Evolutionary conservation across 2,888 invertebrate species (phyloP), one percentile per base, ranked within the genome.

Genomic region (Chrysolina oricalcia): DNA sequence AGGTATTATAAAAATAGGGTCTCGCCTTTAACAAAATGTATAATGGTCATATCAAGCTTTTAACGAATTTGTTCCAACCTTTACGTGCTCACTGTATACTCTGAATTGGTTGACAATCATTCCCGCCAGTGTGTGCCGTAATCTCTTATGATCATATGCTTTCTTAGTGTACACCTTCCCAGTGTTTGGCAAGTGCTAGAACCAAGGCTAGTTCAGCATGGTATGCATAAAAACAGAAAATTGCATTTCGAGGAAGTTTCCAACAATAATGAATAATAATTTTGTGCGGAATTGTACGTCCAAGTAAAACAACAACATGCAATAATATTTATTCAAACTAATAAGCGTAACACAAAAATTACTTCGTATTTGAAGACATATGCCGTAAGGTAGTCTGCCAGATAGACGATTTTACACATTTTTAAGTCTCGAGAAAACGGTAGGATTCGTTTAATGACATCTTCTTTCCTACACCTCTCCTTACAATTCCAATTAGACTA

Each of bases 311-410:
- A 53, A 53, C 53, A 53, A 53, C 53, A 53, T 23, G 53, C 53
- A 53, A 53, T 53, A 23, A 53, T 53, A 53, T 53, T 53, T 53
- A 53, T 53, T 19, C 21, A 53, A 53, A 53, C 53, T 53, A 53
- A 53, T 53, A 53, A 53, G 53, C 53, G 53, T 53, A 53, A 53
- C 53, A 53, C 21, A 53, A 53, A 17, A 53, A 53, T 53, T 53
- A 8, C 35, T 35, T 48, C n/a, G 48, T 17, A 10, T 48, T 48
- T 17, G 17, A 3, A 53, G 23, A 53, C 19, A 10, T 53, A 10
- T 21, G 21, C 53, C 53, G 53, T 53, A 53, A 11, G 53, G 11
- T 21, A 23, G 53, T 53, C 21, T 11, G 53, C 53, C 53, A 53
- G 11, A 53, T 53, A 53, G 53, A 53, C 53, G 53, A 21, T 53